Conservation (phyloP, 2,888 invertebrate species). For the Spisula solida region DNA sequence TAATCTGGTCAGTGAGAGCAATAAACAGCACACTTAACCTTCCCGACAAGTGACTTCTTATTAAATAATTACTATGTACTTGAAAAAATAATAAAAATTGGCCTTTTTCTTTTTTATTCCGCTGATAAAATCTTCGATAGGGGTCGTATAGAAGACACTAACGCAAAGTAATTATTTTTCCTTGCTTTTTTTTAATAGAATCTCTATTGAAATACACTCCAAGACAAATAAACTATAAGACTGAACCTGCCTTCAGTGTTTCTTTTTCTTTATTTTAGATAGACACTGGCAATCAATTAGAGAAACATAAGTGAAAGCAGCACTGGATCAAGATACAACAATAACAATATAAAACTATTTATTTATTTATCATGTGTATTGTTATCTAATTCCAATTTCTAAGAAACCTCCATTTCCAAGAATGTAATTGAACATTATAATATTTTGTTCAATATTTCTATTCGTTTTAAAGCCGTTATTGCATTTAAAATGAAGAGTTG, state of each 20-base stretch:
- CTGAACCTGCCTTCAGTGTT: neutral
- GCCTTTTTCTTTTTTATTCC: neutral
- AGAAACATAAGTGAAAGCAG: neutral
- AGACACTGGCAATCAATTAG: neutral
- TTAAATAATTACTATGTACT: conserved; percentile 5
- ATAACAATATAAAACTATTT: neutral
- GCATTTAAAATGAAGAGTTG: neutral
- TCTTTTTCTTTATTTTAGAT: neutral
- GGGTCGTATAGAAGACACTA: neutral
- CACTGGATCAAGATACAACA: neutral
- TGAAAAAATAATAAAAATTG: conserved; percentile 25
- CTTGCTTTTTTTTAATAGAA: conserved; percentile 17
- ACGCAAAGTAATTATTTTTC: neutral
- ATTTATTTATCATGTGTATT: neutral
- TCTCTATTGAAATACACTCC: conserved; percentile 6
- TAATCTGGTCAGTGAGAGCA: neutral
- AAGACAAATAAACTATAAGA: conserved; percentile 12
- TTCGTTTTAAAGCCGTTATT: neutral
- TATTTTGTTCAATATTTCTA: neutral
- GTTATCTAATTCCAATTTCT: neutral
- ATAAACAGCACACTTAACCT: neutral
- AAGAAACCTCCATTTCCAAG: too few relatives aligned
- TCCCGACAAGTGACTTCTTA: neutral
- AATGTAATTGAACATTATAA: neutral
- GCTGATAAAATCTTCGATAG: neutral